Evolutionary conservation across 2,888 invertebrate genomes (phyloP), one percentile per base, ranked within the genome.

Genomic region (Achlya flavicornis): DNA sequence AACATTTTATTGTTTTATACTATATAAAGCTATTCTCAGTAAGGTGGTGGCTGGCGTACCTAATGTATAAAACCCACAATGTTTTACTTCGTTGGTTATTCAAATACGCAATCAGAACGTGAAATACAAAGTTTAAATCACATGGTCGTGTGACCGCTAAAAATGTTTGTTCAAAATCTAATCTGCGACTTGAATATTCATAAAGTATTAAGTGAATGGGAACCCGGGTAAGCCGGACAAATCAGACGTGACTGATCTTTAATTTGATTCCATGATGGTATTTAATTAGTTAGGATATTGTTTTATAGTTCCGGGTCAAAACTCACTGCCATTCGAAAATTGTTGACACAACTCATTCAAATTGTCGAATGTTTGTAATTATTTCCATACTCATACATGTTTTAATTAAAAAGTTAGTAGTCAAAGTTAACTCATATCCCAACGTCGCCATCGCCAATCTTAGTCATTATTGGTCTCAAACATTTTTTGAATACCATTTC

Each of bases 161-260:
- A 75, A 79, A 79, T 68, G 74, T 78, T 78, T 66, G 71, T 68
- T 66, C 71, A 64, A 75, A 71, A 73, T 66, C 65, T 69, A 74
- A 75, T 74, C 66, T 71, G 66, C 69, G 63, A 63, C 61, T 66
- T 83, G 83, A 86, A 86, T 86, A 85, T 86, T 87, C 82, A 86
- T 82, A 74, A 60, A 76, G 77, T 70, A 76, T 77, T 77, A 74
- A 73, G 69, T 71, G 75, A 77, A 74, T 76, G 69, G 69, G 66
- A 70, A 73, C 74, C 68, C 74, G 66, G 68, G 76, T 79, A 79
- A 82, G 82, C 82, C 77, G 78, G 70, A 67, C 69, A 73, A 81
- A 85, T 81, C 79, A 83, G 80, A 81, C 81, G 79, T 83, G 80
- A 83, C 77, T 78, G 74, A 80, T 76, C 76, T 67, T 72, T 64